Base-by-base conservation (phyloP, 2,113 vertebrate genomes). In the Etia nguti region DNA sequence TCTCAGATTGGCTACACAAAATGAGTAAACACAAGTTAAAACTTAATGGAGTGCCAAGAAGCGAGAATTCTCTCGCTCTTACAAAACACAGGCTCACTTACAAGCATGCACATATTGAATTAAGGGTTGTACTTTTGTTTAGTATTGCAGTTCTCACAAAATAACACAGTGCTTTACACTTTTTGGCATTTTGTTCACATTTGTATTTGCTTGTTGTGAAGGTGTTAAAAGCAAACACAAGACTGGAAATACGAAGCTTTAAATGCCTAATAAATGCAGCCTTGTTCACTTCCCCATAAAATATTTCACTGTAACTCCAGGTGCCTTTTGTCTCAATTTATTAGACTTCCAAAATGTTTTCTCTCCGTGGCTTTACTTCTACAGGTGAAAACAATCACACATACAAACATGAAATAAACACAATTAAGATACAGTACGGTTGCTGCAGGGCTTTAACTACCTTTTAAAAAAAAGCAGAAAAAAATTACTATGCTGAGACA, bases 1-100 rank as follows among this genome's bases (percentile, higher is more conserved):
- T 91, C 89, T 91, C 81, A 52, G 52, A 82, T 29, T 57, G 57
- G 81, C 85, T 82, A 81, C 41, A 36, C 13, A 3, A 79, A 90
- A 85, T 60, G 73, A 84, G 81, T 82, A 87, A 93, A 92, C 87
- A 90, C 83, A 68, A 80, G 62, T 79, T 88, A 59, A 87, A 91
- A 83, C 65, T 88, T 79, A 88, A 89, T 89, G 62, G 10, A 77
- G 57, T 52, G 87, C 81, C 80, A 83, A 90, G 86, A 90, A 41
- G 20, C 22, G 16, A 24, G 34, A 68, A 59, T 77, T 34, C 4
- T 77, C 73, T 34, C 46, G 1, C 73, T 77, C 43, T n/a, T 50
- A 50, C 60, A 70, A 50, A 80, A 73, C 60, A 77, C 18, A 31
- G 20, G 82, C 81, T 81, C 68, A 79, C 56, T 77, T 29, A 75